Percentiles rank a stretch among this genome's conserved stretches.
phyloP scores from a whole-genome alignment of 2,797 vertebrate genomes.

The Craterocephalus amniculus region DNA sequence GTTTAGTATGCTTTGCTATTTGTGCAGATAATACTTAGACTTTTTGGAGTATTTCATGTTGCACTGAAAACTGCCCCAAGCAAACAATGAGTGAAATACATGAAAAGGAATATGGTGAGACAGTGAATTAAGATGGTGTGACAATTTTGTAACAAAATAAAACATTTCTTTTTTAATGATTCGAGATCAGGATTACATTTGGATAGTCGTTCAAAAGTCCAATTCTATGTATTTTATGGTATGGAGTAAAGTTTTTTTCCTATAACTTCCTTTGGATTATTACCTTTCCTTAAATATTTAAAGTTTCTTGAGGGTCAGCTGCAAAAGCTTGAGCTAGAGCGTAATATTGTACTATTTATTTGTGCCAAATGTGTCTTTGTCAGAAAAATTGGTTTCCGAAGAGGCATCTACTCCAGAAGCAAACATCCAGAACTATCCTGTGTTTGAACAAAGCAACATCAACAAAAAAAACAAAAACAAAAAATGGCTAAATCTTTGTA shows the following conservation, averaged over 20 bases:
- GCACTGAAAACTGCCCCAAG: background rate
- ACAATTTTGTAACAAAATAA: background rate
- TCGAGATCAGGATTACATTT: background rate
- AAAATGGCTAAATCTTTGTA: background rate
- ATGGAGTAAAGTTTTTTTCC: background rate
- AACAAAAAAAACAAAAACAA: background rate
- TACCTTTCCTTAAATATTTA: background rate
- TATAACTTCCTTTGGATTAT: background rate
- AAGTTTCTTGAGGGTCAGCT: background rate
- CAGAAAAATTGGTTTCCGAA: background rate
- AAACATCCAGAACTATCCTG: background rate
- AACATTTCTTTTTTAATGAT: too few relatives aligned
- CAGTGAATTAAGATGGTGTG: background rate
- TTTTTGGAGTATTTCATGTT: too few relatives aligned
- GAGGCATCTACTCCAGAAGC: background rate
- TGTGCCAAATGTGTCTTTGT: background rate
- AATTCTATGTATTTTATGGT: background rate
- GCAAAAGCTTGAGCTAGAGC: background rate
- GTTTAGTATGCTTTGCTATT: too few relatives aligned
- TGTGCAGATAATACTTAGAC: too few relatives aligned
- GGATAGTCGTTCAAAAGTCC: too few relatives aligned
- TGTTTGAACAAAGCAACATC: too few relatives aligned
- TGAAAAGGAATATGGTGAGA: background rate
- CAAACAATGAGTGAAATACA: background rate
- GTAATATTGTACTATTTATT: background rate